Evolutionary conservation across 2,797 vertebrate genomes (phyloP).

Genomic region (Urocyon cinereoargenteus): DNA sequence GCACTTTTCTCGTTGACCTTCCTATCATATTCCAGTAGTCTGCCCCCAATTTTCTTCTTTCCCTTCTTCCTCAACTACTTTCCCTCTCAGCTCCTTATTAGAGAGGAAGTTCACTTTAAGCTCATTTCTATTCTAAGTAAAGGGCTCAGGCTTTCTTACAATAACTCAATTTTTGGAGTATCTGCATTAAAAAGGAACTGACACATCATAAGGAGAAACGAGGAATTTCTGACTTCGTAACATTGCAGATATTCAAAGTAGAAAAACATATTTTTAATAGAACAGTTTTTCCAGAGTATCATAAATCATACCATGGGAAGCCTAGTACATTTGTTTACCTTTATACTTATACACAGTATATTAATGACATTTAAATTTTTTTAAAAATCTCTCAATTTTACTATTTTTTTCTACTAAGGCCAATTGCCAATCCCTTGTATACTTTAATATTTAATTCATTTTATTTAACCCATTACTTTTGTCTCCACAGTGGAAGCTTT

Average conservation of each 20-base stretch:
- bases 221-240: neutral
- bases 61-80: neutral
- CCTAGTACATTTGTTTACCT: neutral
- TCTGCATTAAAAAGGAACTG: neutral
- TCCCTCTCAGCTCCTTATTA: neutral
- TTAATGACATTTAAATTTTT: neutral
- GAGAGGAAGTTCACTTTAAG: neutral
- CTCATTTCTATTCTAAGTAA: neutral
- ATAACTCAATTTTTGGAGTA: neutral
- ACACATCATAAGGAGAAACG: neutral
- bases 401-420: neutral
- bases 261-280: neutral
- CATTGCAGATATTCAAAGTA: neutral
- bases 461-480: neutral
- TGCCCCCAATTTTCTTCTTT: neutral
- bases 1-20: neutral
- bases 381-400: neutral
- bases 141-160: neutral
- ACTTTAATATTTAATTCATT: neutral
- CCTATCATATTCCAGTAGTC: fast-evolving
- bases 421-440: neutral
- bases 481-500: neutral
- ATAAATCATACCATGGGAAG: neutral
- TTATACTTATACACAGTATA: neutral
- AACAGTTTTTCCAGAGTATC: neutral